A percentile compares a stretch with the other conserved stretches of the same genome.
Evolutionary conservation across 2,113 vertebrate genomes (phyloP).

Genomic region (Phylloscopus whistleri): DNA sequence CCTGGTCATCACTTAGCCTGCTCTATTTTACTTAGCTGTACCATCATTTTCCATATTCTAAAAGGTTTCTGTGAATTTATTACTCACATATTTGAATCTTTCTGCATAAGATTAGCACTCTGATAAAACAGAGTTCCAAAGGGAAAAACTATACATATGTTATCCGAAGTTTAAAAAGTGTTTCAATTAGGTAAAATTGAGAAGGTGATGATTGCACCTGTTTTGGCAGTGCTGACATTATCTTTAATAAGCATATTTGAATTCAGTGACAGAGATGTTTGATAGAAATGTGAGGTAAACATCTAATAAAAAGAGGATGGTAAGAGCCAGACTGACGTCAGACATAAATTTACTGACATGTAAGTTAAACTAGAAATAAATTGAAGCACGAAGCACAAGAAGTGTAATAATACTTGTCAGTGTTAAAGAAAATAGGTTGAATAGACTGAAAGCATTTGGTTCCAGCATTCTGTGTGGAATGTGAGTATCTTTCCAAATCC

Average conservation of each 20-base stretch:
- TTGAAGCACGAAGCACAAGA: not conserved
- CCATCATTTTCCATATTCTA: not conserved
- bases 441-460: not conserved
- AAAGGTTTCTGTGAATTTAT: not conserved
- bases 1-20: not conserved
- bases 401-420: not conserved
- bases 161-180: constrained; percentile 1
- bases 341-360: not conserved
- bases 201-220: constrained; percentile 5
- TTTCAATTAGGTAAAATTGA: not conserved
- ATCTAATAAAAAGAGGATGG: not conserved
- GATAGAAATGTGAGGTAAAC: constrained; percentile 8
- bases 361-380: constrained; percentile 20
- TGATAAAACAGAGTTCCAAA: not conserved
- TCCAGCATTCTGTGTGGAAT: not conserved
- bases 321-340: constrained; percentile 11
- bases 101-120: constrained; percentile 5
- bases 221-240: not conserved
- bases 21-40: not conserved
- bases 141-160: not conserved
- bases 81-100: not conserved
- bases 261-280: not conserved
- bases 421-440: constrained; percentile 1
- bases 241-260: constrained; percentile 25
- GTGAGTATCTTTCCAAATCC: not conserved